phyloP scores from a whole-genome alignment of 2,113 vertebrate genomes.

The Alouatta palliata region DNA sequence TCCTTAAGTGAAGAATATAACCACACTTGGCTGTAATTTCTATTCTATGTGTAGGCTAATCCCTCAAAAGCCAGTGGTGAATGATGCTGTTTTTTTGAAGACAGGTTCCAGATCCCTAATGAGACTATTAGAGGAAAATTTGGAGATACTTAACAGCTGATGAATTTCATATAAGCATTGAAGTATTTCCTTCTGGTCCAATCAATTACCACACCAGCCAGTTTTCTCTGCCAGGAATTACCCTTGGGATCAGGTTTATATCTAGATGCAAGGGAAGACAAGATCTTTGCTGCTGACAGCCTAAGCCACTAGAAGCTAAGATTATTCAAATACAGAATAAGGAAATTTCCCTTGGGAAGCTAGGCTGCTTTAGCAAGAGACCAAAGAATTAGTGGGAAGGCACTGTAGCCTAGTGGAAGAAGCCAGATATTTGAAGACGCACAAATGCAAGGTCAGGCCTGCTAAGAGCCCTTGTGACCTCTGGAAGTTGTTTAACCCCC shows the following conservation, averaged over 20 bases:
- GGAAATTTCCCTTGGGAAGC: constrained; percentile 49
- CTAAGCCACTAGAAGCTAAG: constrained; percentile 67
- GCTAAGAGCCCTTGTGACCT: not conserved
- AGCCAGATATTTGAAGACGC: not conserved
- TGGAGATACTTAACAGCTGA: constrained; percentile 74
- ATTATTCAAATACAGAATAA: constrained; percentile 70
- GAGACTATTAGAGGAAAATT: constrained; percentile 72
- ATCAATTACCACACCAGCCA: constrained; percentile 59
- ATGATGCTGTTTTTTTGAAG: constrained; percentile 64
- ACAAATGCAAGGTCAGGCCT: not conserved
- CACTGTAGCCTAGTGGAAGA: constrained; percentile 20
- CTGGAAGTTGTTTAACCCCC: not conserved
- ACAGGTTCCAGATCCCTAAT: constrained; percentile 73
- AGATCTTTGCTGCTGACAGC: constrained; percentile 73
- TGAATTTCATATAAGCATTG: constrained; percentile 68
- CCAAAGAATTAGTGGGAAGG: constrained; percentile 51
- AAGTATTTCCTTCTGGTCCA: constrained; percentile 63
- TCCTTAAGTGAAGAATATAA: constrained; percentile 63
- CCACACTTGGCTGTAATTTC: constrained; percentile 52
- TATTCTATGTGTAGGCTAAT: constrained; percentile 41
- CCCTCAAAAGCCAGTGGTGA: constrained; percentile 65
- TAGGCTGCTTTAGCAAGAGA: constrained; percentile 16
- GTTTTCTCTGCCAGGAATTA: constrained; percentile 66
- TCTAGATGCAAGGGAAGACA: constrained; percentile 63
- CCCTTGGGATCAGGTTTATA: constrained; percentile 56